Conservation (phyloP, 2,113 vertebrate species). For the Thinocorus orbignyianus region DNA sequence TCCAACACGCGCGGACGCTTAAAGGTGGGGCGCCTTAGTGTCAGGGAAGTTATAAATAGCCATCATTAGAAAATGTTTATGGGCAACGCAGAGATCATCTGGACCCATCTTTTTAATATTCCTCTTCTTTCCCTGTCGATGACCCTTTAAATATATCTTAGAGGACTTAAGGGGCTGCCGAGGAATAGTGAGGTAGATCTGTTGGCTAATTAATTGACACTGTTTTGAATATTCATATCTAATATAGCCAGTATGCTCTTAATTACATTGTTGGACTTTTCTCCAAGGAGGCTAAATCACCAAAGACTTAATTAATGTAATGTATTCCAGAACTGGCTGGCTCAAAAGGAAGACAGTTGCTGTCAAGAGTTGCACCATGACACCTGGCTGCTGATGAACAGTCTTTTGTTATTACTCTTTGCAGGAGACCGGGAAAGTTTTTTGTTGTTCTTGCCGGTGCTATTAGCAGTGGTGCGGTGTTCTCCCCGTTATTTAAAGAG, state of each 20-base stretch:
- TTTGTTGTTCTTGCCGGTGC: conserved; percentile 38
- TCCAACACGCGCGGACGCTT: neutral
- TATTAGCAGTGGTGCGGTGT: neutral
- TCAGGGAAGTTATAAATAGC: conserved; percentile 77
- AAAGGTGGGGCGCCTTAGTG: conserved; percentile 62
- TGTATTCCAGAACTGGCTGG: conserved; percentile 96
- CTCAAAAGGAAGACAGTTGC: conserved; percentile 90
- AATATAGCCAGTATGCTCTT: conserved; percentile 95
- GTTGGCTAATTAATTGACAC: conserved; percentile 98
- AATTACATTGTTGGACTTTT: conserved; percentile 99
- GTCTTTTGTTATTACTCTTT: conserved; percentile 85
- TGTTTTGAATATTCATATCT: conserved; percentile 99
- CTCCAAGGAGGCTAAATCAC: conserved; percentile 99
- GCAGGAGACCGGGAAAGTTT: conserved; percentile 78
- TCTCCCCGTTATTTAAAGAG: conserved; percentile 66
- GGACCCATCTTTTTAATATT: conserved; percentile 81
- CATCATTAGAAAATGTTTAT: conserved; percentile 79
- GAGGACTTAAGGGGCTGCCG: conserved; percentile 84
- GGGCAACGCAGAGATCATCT: conserved; percentile 72
- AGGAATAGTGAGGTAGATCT: conserved; percentile 85
- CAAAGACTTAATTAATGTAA: conserved; percentile 99
- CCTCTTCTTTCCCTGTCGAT: conserved; percentile 73
- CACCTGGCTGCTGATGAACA: conserved; percentile 92
- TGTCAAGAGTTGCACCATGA: conserved; percentile 92
- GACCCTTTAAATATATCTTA: conserved; percentile 90